Base-by-base conservation (phyloP, 2,797 vertebrate genomes). In the Sebastes diaconus region DNA sequence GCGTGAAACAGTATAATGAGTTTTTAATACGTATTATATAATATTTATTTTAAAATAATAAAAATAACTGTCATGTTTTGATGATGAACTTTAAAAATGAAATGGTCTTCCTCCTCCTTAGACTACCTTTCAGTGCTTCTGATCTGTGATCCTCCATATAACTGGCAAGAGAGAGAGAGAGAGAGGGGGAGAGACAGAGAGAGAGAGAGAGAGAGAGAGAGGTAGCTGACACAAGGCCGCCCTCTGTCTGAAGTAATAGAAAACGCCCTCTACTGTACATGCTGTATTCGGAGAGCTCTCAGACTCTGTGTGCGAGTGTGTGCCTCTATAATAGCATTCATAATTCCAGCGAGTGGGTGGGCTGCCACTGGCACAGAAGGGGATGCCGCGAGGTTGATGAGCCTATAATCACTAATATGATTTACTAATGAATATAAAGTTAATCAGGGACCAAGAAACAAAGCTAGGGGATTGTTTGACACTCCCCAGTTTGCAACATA, bases 211-310 rank as follows among this genome's bases (percentile, higher is more conserved):
- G 32, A 36, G 80, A 73, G 68, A 86, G 84, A 50, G 75, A 73
- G 63, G 92, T 92, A 92, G 88, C 92, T 92, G 94, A 95, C 95
- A 94, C 96, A 96, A 96, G 94, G 93, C 91, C 92, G 94, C 96
- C 95, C 95, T 95, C 95, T 96, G 90, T 96, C 95, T 96, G 95
- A 95, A 91, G 90, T 64, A 77, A 82, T 25, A 79, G 90, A 94
- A 91, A 95, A 93, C 73, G 73, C 89, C 81, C 85, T 84, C 81
- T 87, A 92, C 88, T 90, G 91, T 90, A 91, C 80, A 81, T 63
- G 73, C 39, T 83, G 50, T 63, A 80, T 80, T 80, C 63, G 71
- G 46, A 83, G 25, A 55, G 67, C 60, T 79, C 29, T 76, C 75
- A 63, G n/a, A 39, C 24, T 39, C 30, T 68, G 63, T 67, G 65